These are phyloP conservation scores for Notocelia uddmanniana DNA, from an alignment of 2,888 invertebrate species.

Conservation along the genomic window DNA sequence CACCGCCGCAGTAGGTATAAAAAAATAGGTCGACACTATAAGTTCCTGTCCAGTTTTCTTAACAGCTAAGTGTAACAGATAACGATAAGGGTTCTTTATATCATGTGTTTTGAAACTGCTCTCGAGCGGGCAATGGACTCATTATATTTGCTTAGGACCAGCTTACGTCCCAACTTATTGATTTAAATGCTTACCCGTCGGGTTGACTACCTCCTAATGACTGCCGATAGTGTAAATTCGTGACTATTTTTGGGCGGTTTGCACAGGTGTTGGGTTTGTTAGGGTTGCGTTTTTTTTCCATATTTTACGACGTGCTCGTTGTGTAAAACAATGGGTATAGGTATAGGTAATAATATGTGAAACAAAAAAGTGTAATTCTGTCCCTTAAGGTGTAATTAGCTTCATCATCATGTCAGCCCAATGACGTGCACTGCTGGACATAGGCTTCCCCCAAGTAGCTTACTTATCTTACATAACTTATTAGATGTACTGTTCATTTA, in stretches of 20 bases:
- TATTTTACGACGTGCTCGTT: not conserved
- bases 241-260: slow-evolving; percentile 33
- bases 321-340: not conserved
- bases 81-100: slow-evolving; percentile 35
- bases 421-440: too few species aligned
- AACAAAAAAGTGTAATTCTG: not conserved
- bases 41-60: slow-evolving; percentile 12
- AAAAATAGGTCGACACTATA: slow-evolving; percentile 8
- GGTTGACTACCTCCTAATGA: slow-evolving; percentile 25
- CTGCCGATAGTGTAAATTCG: slow-evolving; percentile 33
- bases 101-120: slow-evolving; percentile 35
- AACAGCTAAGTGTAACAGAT: slow-evolving; percentile 8
- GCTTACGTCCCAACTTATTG: slow-evolving; percentile 40
- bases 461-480: too few species aligned
- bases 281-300: not conserved
- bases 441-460: too few species aligned
- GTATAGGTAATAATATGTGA: not conserved
- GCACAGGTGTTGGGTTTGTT: slow-evolving; percentile 29
- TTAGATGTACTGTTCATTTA: too few species aligned
- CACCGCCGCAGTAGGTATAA: too few species aligned
- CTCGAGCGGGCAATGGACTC: slow-evolving; percentile 31
- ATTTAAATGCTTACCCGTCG: slow-evolving; percentile 34
- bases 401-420: too few species aligned
- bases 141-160: slow-evolving; percentile 45
- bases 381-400: too few species aligned